A percentile compares a stretch with the other conserved stretches of the same genome.
Conservation (phyloP, 1,140 invertebrate genomes). For the Apocrypta bakeri region DNA sequence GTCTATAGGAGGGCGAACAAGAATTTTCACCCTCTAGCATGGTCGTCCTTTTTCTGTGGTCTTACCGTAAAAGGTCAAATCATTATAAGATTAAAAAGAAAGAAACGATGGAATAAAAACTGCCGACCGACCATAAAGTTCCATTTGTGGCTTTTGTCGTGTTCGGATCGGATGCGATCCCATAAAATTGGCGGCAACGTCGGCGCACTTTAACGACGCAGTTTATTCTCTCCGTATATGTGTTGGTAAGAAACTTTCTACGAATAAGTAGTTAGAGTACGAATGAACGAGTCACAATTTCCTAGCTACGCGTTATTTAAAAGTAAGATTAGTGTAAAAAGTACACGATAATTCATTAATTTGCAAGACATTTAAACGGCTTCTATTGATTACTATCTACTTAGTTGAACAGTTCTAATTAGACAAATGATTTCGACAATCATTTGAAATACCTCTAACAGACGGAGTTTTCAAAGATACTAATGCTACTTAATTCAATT, state of each 20-base stretch:
- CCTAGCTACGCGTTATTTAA: not conserved
- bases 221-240: conserved; percentile 5
- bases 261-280: not conserved
- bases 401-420: too few species aligned
- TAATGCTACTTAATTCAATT: too few species aligned
- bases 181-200: conserved; percentile 39
- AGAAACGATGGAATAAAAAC: conserved; percentile 29
- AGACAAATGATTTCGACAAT: too few species aligned
- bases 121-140: conserved; percentile 28
- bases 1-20: not conserved
- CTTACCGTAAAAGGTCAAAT: conserved; percentile 16
- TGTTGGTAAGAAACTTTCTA: conserved; percentile 2
- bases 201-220: conserved; percentile 31
- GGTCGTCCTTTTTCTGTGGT: not conserved
- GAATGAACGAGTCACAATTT: not conserved
- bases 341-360: not conserved
- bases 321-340: not conserved
- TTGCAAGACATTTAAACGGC: not conserved
- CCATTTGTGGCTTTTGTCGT: conserved; percentile 23
- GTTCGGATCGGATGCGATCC: conserved; percentile 31
- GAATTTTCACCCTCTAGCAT: not conserved
- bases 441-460: too few species aligned
- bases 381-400: too few species aligned
- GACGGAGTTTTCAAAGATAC: too few species aligned
- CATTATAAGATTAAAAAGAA: conserved; percentile 28